phyloP scores from a whole-genome alignment of 2,888 invertebrate genomes.

The Blastobasis lacticolella region DNA sequence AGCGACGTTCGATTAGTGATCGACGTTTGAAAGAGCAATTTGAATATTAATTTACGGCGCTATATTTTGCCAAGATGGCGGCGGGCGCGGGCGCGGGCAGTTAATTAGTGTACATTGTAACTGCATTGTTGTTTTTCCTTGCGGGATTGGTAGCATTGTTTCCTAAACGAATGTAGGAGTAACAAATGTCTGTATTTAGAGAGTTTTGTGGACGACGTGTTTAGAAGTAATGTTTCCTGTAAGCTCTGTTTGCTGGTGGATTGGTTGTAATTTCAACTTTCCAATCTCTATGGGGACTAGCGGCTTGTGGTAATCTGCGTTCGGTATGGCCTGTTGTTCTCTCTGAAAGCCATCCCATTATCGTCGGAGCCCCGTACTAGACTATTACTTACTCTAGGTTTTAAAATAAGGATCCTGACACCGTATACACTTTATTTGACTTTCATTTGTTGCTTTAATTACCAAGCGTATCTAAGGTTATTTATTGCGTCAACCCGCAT shows the following conservation, averaged over 20 bases:
- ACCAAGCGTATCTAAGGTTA: too few relatives aligned
- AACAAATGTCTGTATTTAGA: constrained; percentile 28
- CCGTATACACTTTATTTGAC: too few relatives aligned
- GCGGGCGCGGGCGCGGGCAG: constrained; percentile 24
- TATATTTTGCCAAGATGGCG: constrained; percentile 51
- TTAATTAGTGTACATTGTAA: constrained; percentile 49
- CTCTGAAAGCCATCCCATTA: too few relatives aligned
- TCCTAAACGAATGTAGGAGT: constrained; percentile 15
- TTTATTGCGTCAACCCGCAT: too few relatives aligned
- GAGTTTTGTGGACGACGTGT: constrained; percentile 14
- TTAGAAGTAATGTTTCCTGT: constrained; percentile 5
- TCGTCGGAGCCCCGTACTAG: too few relatives aligned
- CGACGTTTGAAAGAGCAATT: constrained; percentile 64
- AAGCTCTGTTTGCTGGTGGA: constrained; percentile 3
- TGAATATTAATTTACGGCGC: constrained; percentile 49
- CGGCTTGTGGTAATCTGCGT: too few relatives aligned
- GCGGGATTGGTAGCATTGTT: constrained; percentile 28
- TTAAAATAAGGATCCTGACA: too few relatives aligned
- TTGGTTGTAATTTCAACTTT: background rate
- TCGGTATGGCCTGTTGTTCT: too few relatives aligned
- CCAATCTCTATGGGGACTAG: too few relatives aligned
- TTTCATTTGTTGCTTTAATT: too few relatives aligned
- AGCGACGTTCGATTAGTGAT: constrained; percentile 44
- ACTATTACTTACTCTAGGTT: too few relatives aligned
- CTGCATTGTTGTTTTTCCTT: constrained; percentile 32